These are phyloP conservation scores for Agrotis clavis DNA, from an alignment of 2,888 invertebrate genomes.

Conservation along the genomic window DNA sequence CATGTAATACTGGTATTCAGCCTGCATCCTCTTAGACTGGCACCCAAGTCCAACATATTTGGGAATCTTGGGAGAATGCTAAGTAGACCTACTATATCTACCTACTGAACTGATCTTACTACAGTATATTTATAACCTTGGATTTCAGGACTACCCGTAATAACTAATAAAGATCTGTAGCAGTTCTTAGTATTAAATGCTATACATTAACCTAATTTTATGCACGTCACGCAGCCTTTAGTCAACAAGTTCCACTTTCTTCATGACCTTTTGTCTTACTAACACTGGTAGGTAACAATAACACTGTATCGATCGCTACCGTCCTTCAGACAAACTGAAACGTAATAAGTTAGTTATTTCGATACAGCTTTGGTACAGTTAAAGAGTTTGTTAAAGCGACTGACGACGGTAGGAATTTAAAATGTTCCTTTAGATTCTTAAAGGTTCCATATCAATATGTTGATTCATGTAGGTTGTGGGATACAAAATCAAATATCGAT, in stretches of 20 bases:
- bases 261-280: slow-evolving; percentile 32
- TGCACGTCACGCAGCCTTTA: neutral
- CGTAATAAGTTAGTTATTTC: slow-evolving; percentile 9
- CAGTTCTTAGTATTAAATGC: neutral
- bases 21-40: too few species aligned
- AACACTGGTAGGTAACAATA: neutral
- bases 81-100: too few species aligned
- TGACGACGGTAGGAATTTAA: too few species aligned
- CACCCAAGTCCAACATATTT: too few species aligned
- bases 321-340: slow-evolving; percentile 41
- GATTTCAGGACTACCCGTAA: neutral
- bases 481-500: neutral
- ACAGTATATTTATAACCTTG: too few species aligned
- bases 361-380: neutral
- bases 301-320: slow-evolving; percentile 46
- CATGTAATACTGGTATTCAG: too few species aligned
- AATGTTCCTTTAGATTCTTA: too few species aligned
- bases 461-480: neutral
- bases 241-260: slow-evolving; percentile 12
- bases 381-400: neutral
- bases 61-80: too few species aligned
- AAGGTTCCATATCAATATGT: too few species aligned
- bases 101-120: too few species aligned
- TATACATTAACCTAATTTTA: neutral
- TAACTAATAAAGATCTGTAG: neutral